These are phyloP conservation scores for Rhinella marina DNA, from an alignment of 2,797 vertebrate species.

Conservation along the genomic window DNA sequence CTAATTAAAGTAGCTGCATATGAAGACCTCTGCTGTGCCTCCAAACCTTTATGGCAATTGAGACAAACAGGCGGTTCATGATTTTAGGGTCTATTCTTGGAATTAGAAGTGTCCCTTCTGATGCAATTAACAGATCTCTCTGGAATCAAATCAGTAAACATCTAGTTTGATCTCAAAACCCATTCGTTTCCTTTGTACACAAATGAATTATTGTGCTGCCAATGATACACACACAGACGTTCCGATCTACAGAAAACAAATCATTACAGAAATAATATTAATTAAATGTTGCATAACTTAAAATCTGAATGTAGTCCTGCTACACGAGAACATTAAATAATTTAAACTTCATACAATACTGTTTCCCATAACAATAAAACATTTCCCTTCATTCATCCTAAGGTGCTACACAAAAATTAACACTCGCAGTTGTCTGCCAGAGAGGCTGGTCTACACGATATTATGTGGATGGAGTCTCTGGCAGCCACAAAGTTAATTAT, in stretches of 20 bases:
- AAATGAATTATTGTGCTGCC: constrained; percentile 60
- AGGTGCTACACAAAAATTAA: constrained; percentile 66
- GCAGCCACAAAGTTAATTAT: constrained; percentile 21
- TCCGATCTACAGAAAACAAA: constrained; percentile 80
- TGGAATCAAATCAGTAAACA: constrained; percentile 26
- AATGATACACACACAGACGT: constrained; percentile 75
- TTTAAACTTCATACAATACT: constrained; percentile 82
- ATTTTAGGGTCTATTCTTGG: background rate
- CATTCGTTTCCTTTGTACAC: constrained; percentile 44
- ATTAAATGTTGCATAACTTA: constrained; percentile 91
- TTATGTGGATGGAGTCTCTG: background rate
- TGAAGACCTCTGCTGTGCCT: constrained; percentile 11
- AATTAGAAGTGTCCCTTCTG: background rate
- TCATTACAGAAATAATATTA: constrained; percentile 72
- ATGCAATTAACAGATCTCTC: background rate
- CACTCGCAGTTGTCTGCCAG: constrained; percentile 26
- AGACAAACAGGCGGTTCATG: background rate
- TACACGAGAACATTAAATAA: constrained; percentile 83
- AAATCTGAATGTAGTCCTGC: constrained; percentile 95
- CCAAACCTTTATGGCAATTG: constrained; percentile 1
- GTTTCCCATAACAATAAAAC: constrained; percentile 78
- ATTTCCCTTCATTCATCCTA: constrained; percentile 80
- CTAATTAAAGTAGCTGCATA: background rate
- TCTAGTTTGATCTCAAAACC: constrained; percentile 46
- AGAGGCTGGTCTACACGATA: background rate